A percentile compares a stretch with the other conserved stretches of the same genome.
Evolutionary conservation across 1,140 invertebrate species (phyloP).

Genomic region (Aleiodes sp.): DNA sequence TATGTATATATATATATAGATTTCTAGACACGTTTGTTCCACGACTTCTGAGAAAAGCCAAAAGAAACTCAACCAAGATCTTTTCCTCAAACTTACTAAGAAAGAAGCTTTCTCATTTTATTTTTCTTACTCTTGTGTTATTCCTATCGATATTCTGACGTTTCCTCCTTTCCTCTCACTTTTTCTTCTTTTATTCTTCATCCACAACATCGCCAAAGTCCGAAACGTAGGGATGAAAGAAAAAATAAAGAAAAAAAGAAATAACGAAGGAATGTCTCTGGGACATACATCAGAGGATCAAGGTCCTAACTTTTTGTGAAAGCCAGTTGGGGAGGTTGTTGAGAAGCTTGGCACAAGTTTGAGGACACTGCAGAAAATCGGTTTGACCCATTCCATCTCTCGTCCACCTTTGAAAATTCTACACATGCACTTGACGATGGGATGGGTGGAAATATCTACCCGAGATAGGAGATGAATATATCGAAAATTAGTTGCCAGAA

Average conservation of each 20-base stretch:
- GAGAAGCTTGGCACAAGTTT: neutral
- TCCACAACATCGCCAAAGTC: too few relatives aligned
- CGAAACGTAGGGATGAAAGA: neutral
- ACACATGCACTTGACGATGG: neutral
- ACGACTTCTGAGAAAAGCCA: neutral
- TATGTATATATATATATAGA: too few relatives aligned
- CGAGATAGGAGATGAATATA: constrained; percentile 32
- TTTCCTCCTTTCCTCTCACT: neutral
- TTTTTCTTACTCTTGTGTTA: constrained; percentile 19
- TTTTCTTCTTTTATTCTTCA: neutral
- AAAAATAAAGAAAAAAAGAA: constrained; percentile 5
- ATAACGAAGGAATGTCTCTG: constrained; percentile 12
- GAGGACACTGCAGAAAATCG: too few relatives aligned
- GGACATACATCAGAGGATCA: constrained; percentile 28
- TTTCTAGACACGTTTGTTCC: neutral
- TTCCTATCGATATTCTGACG: constrained; percentile 23
- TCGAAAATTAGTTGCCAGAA: constrained; percentile 27
- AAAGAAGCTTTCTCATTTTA: too few relatives aligned
- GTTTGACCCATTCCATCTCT: too few relatives aligned
- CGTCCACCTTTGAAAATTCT: neutral
- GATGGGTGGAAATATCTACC: too few relatives aligned
- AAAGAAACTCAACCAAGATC: neutral
- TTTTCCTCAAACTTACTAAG: neutral
- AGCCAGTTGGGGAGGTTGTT: neutral
- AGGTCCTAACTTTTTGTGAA: neutral